Base-by-base conservation (phyloP, 2,797 vertebrate genomes). In the Onychomys torridus region DNA sequence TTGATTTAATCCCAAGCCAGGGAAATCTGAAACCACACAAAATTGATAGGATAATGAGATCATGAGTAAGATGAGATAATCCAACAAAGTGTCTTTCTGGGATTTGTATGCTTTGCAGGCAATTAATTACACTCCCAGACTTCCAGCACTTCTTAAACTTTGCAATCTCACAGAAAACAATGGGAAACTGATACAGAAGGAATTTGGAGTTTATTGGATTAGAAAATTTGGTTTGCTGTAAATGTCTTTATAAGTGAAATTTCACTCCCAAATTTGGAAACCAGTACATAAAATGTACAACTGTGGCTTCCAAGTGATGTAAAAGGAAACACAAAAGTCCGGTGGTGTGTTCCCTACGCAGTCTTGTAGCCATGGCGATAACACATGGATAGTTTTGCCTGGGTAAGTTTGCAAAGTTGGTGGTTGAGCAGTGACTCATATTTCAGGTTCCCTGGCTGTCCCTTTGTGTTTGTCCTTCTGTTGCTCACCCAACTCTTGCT, bases 11-110 rank as follows among this genome's bases (percentile, higher is more conserved):
- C 91, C 95, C 93, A 97, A 84, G 57, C 67, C 79, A 5, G 73
- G 82, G 92, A 96, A 95, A 96, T 91, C 19, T n/a, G 91, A 97
- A 97, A 96, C 97, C 94, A 65, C 52, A 73, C 52, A 88, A 86
- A 95, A 93, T 23, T 40, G 87, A 46, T 93, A 37, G 61, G 49
- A 82, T 93, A 82, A 89, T 91, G 91, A 96, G 97, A 94, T 79
- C 90, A 40, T 25, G 77, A 90, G 49, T 76, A 90, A 89, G 89
- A 97, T 67, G 85, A 96, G 52, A 92, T 94, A 61, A 95, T 78
- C 91, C 79, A 77, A 77, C 14, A 65, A 77, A 75, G 77, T 85
- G 46, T 93, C 86, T 95, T 95, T 49, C 69, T 91, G 89, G 63
- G 34, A 87, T 88, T 91, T 84, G 37, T n/a, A 6, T 9, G 16